phyloP scores from a whole-genome alignment of 2,797 vertebrate species.

The Acrocephalus scirpaceus region DNA sequence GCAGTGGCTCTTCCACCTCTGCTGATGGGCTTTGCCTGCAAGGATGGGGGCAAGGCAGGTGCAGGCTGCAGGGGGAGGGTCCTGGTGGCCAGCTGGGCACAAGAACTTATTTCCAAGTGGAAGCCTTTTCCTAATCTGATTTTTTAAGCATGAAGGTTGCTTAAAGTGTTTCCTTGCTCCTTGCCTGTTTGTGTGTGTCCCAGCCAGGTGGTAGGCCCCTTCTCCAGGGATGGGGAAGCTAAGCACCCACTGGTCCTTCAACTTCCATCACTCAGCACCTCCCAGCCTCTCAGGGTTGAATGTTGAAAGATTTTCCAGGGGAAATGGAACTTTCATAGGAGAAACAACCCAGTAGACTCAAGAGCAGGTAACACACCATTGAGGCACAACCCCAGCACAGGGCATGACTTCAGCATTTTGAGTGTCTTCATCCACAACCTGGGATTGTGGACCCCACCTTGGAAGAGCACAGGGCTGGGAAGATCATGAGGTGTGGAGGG shows the following conservation, averaged over 20 bases:
- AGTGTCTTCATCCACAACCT: not conserved
- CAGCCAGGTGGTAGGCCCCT: not conserved
- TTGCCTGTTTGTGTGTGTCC: not conserved
- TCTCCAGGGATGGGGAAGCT: not conserved
- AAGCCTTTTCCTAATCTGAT: not conserved
- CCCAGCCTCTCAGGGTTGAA: not conserved
- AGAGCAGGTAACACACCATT: not conserved
- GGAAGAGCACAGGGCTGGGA: not conserved
- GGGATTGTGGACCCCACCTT: not conserved
- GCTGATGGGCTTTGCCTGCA: not conserved
- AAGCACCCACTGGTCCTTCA: not conserved
- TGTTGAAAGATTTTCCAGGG: not conserved
- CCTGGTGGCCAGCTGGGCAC: not conserved
- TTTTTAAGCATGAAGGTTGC: not conserved
- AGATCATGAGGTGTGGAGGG: not conserved
- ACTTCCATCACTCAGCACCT: not conserved
- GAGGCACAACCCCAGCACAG: not conserved
- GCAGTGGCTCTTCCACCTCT: not conserved
- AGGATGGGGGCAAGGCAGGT: not conserved
- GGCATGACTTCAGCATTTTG: not conserved
- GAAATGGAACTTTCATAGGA: not conserved
- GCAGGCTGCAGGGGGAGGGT: not conserved
- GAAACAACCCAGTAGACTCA: not conserved
- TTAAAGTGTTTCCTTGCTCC: not conserved
- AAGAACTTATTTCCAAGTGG: not conserved